phyloP scores from a whole-genome alignment of 1,140 invertebrate species.

The Nephotettix cincticeps region DNA sequence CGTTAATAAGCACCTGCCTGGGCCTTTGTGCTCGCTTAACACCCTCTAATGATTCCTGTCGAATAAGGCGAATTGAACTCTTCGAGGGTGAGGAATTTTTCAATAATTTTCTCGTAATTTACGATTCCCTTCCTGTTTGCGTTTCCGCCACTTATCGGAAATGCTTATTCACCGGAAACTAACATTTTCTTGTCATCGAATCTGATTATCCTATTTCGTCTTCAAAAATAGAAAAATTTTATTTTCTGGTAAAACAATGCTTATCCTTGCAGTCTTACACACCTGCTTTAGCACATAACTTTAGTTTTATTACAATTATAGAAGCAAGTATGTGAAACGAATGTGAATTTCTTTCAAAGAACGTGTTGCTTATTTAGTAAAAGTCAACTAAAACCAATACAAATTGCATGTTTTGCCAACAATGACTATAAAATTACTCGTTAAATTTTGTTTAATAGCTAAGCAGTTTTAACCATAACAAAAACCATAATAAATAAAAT shows the following conservation, averaged over 20 bases:
- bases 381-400: too few species aligned
- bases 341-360: too few species aligned
- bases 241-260: background rate
- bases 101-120: background rate
- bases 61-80: conserved; percentile 5
- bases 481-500: too few species aligned
- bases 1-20: conserved; percentile 3
- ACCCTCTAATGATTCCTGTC: background rate
- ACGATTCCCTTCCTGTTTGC: background rate
- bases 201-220: background rate
- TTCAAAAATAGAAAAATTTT: background rate
- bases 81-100: background rate
- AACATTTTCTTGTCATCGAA: background rate
- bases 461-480: too few species aligned
- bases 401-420: too few species aligned
- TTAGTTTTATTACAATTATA: background rate
- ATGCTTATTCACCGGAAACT: background rate
- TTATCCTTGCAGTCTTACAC: background rate
- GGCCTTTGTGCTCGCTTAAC: background rate
- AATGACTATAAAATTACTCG: too few species aligned
- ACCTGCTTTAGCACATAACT: background rate
- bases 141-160: background rate
- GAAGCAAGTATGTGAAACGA: too few species aligned
- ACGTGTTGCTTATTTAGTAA: too few species aligned
- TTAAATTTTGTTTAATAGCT: too few species aligned